A percentile compares a stretch with the other conserved stretches of the same genome.
These are phyloP conservation scores for Bergia sp. DNA, from an alignment of 92 coral and sea anemone species.

Conservation along the genomic window DNA sequence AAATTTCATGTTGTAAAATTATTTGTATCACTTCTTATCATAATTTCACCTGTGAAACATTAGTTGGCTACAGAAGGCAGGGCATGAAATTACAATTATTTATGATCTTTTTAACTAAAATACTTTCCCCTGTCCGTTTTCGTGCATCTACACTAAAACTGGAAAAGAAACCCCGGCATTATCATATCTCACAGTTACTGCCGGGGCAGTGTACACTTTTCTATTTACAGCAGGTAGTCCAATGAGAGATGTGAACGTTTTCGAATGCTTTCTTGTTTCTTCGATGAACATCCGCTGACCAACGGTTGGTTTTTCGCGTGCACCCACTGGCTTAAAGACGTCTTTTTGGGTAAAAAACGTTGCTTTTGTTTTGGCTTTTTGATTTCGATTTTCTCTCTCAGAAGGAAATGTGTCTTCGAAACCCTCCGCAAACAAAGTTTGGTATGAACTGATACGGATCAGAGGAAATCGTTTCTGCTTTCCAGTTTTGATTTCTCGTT, in stretches of 20 bases:
- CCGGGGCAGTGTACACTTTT: not conserved
- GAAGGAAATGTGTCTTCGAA: slow-evolving; percentile 5
- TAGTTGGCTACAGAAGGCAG: too few species aligned
- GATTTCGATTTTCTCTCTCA: not conserved
- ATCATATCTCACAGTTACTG: slow-evolving; percentile 2
- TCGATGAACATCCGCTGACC: slow-evolving; percentile 64
- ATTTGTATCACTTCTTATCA: too few species aligned
- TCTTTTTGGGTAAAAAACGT: slow-evolving; percentile 84
- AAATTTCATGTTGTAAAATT: too few species aligned
- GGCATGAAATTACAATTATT: too few species aligned
- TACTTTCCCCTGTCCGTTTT: too few species aligned
- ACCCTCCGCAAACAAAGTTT: slow-evolving; percentile 44
- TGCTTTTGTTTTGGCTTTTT: slow-evolving; percentile 16
- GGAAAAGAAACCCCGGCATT: slow-evolving; percentile 16
- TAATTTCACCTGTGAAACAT: too few species aligned
- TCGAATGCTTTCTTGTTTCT: not conserved
- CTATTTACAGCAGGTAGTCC: slow-evolving; percentile 13
- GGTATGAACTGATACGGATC: slow-evolving; percentile 78
- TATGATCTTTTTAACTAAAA: too few species aligned
- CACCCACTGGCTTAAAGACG: slow-evolving; percentile 65
- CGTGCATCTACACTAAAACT: slow-evolving; percentile 8
- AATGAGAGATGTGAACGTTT: not conserved
- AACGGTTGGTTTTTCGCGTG: slow-evolving; percentile 63
- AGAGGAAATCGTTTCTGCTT: slow-evolving; percentile 56
- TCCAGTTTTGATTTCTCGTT: slow-evolving; percentile 31